Conservation (phyloP, 2,888 invertebrate genomes). For the Synanthedon formicaeformis region DNA sequence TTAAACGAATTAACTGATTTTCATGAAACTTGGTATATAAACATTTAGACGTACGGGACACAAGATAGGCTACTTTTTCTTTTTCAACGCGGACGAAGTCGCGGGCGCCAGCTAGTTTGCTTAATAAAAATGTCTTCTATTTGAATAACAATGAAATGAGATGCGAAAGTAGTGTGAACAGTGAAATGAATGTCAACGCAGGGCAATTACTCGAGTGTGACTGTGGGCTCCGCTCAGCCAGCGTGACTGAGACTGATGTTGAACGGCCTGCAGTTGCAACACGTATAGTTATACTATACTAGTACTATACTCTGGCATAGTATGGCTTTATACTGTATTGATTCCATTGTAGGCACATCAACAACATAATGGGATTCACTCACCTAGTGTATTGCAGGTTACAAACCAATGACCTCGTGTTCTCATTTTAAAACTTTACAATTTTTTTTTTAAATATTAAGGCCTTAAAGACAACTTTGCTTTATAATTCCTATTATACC, state of each 20-base stretch:
- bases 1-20: no score
- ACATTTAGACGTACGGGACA: no score
- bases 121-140: no score
- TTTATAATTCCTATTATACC: no score
- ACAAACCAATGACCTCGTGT: no score
- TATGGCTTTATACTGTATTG: background rate
- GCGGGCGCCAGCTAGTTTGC: no score
- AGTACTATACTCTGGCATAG: background rate
- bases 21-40: no score
- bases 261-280: constrained; percentile 11
- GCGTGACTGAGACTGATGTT: constrained; percentile 44
- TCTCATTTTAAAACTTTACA: no score
- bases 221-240: constrained; percentile 30
- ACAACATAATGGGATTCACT: background rate
- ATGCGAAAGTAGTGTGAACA: background rate
- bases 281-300: background rate
- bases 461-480: no score
- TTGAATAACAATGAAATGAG: background rate
- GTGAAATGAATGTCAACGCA: constrained; percentile 12
- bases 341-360: background rate
- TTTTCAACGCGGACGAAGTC: no score
- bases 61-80: no score
- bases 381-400: background rate
- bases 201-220: constrained; percentile 32
- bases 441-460: no score